A percentile compares a stretch with the other conserved stretches of the same genome.
Conservation (phyloP, 2,888 invertebrate genomes). For the Nowickia ferox region DNA sequence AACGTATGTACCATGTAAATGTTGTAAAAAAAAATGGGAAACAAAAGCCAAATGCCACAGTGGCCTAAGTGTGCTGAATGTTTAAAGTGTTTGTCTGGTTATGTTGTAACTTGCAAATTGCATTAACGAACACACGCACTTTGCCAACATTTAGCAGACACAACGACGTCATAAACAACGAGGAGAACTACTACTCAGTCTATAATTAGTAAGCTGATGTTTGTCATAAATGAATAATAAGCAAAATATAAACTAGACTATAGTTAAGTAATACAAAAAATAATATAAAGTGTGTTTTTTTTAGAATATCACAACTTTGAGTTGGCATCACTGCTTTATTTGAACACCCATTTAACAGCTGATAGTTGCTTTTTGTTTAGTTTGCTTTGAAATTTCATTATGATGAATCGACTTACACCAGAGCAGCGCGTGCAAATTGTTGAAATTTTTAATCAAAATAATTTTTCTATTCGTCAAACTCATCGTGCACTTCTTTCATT, state of each 20-base stretch:
- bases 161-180: constrained; percentile 57
- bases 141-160: constrained; percentile 70
- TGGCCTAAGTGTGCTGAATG: constrained; percentile 59
- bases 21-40: neutral
- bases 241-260: constrained; percentile 8
- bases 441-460: too few species aligned
- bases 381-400: too few species aligned
- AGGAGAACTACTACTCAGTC: constrained; percentile 3
- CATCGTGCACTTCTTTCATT: too few species aligned
- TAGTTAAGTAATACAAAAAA: neutral
- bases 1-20: neutral
- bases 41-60: constrained; percentile 15
- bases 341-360: too few species aligned
- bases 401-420: too few species aligned
- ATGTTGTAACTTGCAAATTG: constrained; percentile 61
- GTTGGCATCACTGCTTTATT: too few species aligned
- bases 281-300: too few species aligned
- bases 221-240: constrained; percentile 42
- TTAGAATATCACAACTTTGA: too few species aligned
- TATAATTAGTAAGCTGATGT: constrained; percentile 1
- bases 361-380: too few species aligned
- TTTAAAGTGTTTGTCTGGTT: constrained; percentile 49
- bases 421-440: too few species aligned
- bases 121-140: constrained; percentile 61
- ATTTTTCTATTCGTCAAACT: too few species aligned